Evolutionary conservation across 2,113 vertebrate species (phyloP), one percentile per base, ranked within the genome.

Genomic region (Centrocercus urophasianus): DNA sequence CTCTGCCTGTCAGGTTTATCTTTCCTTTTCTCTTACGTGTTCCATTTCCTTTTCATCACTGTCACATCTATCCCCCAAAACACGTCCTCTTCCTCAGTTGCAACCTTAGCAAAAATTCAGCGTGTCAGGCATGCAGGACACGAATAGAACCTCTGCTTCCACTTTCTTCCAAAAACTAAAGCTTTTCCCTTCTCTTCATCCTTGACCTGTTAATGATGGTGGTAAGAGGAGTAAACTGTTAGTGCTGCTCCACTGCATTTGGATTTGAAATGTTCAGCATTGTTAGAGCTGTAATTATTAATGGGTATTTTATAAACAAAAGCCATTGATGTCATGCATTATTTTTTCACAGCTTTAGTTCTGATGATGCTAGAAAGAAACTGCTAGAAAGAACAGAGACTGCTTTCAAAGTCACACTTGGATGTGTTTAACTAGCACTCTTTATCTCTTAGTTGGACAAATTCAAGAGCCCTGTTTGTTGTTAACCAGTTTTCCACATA

Each of bases 221-320:
- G 43, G 74, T 86, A 47, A 83, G 61, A 91, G 89, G 72, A 81
- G 57, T 60, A 95, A 91, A 66, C 40, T 67, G 21, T 75, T 94
- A 78, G 59, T 74, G 54, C 36, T 91, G 83, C 83, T 89, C 61
- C 74, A 65, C 56, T 73, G 81, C 36, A 38, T 70, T 78, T 86
- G 45, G 48, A 88, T 94, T 88, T 64, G 40, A 95, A 90, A 91
- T 81, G 59, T 81, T 93, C 75, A 83, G 18, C 50, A 67, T 0
- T 70, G 83, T 89, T 94, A 95, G 90, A 60, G 81, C 45, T 90
- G 65, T 87, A 96, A 94, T 96, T 96, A 94, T 79, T 89, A 94
- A 86, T 83, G 77, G 24, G 2, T 56, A 5, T 79, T 91, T 95
- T 57, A 34, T 16, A 0, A 1, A 6, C 48, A 80, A 67, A 87